Percentiles rank a stretch among this genome's conserved stretches.
phyloP scores from a whole-genome alignment of 2,888 invertebrate genomes.

The Trachelus iudaicus region DNA sequence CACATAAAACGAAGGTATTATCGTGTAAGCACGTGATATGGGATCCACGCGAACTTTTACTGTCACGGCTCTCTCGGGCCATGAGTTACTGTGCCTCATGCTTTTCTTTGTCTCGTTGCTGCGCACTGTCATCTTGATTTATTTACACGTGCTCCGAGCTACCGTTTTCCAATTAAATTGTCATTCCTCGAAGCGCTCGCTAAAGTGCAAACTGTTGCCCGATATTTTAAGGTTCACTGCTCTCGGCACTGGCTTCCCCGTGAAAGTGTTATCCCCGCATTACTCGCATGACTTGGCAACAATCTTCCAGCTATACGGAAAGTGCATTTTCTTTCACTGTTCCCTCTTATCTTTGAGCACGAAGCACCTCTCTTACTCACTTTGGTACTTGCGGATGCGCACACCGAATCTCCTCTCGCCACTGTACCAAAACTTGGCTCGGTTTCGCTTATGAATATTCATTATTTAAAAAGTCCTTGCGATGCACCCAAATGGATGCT shows the following conservation, averaged over 20 bases:
- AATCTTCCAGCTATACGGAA: neutral
- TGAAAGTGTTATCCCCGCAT: neutral
- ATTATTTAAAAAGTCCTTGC: neutral
- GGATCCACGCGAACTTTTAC: constrained; percentile 53
- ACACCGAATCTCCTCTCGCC: neutral
- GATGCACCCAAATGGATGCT: neutral
- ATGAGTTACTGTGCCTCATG: constrained; percentile 55
- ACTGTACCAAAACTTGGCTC: neutral
- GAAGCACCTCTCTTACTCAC: neutral
- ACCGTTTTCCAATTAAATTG: neutral
- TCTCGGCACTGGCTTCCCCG: neutral
- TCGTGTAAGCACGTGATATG: constrained; percentile 51
- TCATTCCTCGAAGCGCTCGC: neutral
- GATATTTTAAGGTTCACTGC: neutral
- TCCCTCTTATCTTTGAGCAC: neutral
- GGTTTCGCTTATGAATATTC: neutral
- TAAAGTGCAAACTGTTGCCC: neutral
- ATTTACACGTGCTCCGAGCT: neutral
- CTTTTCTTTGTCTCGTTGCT: constrained; percentile 27
- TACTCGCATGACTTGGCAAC: neutral
- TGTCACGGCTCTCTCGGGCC: constrained; percentile 49
- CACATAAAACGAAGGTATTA: constrained; percentile 26
- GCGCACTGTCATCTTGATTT: constrained; percentile 33
- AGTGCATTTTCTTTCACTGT: neutral
- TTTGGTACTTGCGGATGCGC: neutral